A percentile compares a stretch with the other conserved stretches of the same genome.
Evolutionary conservation across 2,888 invertebrate genomes (phyloP).

Genomic region (Caenorhabditis drosophilae): DNA sequence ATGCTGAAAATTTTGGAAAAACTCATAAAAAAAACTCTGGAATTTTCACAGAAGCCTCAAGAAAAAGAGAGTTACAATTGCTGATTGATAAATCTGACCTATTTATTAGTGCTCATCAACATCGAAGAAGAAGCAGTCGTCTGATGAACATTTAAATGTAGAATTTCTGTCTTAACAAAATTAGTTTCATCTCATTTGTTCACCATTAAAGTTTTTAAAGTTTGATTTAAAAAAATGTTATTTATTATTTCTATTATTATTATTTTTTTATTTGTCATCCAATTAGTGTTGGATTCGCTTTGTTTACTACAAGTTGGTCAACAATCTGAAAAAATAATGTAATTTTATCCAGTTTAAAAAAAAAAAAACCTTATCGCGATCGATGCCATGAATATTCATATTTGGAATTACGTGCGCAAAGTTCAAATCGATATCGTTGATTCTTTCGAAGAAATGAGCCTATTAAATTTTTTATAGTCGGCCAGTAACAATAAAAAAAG

Average conservation of each 20-base stretch:
- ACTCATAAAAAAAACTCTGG: conserved; percentile 6
- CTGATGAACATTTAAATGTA: conserved; percentile 21
- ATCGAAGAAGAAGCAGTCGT: conserved; percentile 21
- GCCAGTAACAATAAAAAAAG: no score
- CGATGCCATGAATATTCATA: conserved; percentile 40
- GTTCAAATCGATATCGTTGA: conserved; percentile 48
- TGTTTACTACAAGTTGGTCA: conserved; percentile 44
- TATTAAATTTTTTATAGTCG: no score
- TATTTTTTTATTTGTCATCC: conserved; percentile 18
- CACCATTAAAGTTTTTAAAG: no score
- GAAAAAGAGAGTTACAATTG: conserved; percentile 30
- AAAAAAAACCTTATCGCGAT: conserved; percentile 37
- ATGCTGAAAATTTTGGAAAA: conserved; percentile 52
- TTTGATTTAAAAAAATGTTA: no score
- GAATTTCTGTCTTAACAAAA: no score
- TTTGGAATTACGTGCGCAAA: conserved; percentile 49
- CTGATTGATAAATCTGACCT: conserved; percentile 7
- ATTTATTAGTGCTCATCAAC: not conserved
- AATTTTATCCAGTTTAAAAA: no score
- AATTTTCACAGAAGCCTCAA: conserved; percentile 32
- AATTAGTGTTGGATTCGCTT: conserved; percentile 51
- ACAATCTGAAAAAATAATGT: conserved; percentile 26
- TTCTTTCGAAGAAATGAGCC: conserved; percentile 50
- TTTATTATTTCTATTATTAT: not conserved
- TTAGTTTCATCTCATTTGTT: no score